Evolutionary conservation across 2,888 invertebrate species (phyloP).

Genomic region (Anodontia alba): DNA sequence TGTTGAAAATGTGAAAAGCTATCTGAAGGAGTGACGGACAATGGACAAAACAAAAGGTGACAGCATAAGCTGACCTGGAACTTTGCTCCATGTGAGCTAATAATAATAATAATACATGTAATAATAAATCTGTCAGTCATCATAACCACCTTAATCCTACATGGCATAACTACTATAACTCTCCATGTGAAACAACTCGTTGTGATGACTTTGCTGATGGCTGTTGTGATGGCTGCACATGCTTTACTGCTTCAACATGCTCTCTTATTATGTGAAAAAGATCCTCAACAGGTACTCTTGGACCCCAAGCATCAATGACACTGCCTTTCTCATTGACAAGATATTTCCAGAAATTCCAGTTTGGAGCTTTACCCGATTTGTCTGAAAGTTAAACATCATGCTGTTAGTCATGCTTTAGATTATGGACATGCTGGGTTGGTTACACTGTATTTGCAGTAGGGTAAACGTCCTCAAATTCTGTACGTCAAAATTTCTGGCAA

Average conservation of each 20-base stretch:
- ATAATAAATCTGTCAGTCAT: no score
- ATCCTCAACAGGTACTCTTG: background rate
- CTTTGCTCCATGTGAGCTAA: no score
- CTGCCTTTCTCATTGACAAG: background rate
- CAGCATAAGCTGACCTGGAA: no score
- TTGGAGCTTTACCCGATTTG: slow-evolving; percentile 1
- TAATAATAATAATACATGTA: no score
- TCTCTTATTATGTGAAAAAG: background rate
- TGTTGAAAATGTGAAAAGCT: no score
- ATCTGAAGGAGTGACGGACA: no score
- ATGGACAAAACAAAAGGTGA: no score
- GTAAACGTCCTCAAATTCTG: no score
- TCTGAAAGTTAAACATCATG: background rate
- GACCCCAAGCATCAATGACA: slow-evolving; percentile 12
- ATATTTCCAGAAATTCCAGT: slow-evolving; percentile 16
- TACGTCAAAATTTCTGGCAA: no score
- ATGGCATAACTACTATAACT: background rate
- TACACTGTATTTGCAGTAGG: no score
- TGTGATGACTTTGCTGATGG: background rate
- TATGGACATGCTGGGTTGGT: no score
- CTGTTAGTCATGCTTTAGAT: slow-evolving; percentile 9
- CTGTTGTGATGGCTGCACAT: background rate
- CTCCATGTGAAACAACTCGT: background rate
- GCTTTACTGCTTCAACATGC: background rate
- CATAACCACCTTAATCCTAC: no score